Conservation (phyloP, 1,140 invertebrate genomes). For the Pseudomyrmex gracilis region DNA sequence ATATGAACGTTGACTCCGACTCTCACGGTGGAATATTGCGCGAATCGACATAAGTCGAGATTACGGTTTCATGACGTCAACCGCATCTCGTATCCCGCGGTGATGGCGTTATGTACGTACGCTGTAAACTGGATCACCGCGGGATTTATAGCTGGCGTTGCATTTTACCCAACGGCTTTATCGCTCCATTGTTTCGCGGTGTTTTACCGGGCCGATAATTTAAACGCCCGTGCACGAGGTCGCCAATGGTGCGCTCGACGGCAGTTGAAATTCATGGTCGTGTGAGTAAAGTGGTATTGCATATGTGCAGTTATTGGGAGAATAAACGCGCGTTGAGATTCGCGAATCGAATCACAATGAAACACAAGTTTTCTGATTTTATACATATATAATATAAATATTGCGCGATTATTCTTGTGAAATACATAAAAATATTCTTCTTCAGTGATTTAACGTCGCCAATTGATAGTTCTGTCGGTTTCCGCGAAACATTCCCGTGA, state of each 20-base stretch:
- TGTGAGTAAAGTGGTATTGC: neutral
- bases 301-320: neutral
- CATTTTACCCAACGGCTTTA: slow-evolving; percentile 73
- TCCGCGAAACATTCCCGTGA: neutral
- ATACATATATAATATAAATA: too few relatives aligned
- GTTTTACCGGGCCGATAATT: slow-evolving; percentile 70
- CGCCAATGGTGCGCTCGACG: slow-evolving; percentile 40
- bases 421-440: too few relatives aligned
- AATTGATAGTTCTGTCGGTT: neutral
- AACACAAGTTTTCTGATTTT: neutral
- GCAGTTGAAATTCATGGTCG: slow-evolving; percentile 45
- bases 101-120: slow-evolving; percentile 41
- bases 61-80: slow-evolving; percentile 67
- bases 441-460: too few relatives aligned
- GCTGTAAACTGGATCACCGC: slow-evolving; percentile 73
- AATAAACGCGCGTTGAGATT: neutral
- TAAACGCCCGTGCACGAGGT: slow-evolving; percentile 59
- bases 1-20: neutral
- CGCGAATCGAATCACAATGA: neutral
- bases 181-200: slow-evolving; percentile 73
- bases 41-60: slow-evolving; percentile 61
- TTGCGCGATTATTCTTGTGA: too few relatives aligned
- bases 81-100: slow-evolving; percentile 14
- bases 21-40: neutral
- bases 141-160: slow-evolving; percentile 64